Evolutionary conservation across 1,140 invertebrate genomes (phyloP), one percentile per base, ranked within the genome.

Genomic region (Planococcus citri): DNA sequence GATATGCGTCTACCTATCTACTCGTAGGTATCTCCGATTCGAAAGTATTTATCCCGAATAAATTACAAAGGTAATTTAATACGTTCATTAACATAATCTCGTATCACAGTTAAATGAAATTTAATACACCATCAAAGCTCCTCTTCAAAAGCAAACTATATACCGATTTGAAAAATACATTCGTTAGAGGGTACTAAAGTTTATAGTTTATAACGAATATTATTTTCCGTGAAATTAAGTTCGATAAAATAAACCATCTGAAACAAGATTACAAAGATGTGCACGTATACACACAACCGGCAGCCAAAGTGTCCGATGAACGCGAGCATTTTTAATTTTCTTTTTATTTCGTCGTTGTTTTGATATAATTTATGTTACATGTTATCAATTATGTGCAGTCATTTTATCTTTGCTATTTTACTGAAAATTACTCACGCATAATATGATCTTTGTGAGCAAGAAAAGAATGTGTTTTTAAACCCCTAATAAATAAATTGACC

Each of bases 21-120:
- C n/a, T n/a, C n/a, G n/a, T n/a, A n/a, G n/a, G n/a, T n/a, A 33
- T 33, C 29, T 33, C 12, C 29, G 29, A 12, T 12, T 33, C 41
- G 41, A 51, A 51, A 51, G 17, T 51, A 51, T 51, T 51, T 51
- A 51, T 51, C 41, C 29, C n/a, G n/a, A 51, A 51, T 51, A 51
- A 51, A 51, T 51, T 51, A 51, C 41, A 51, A 51, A 51, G 41
- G 41, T 51, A 51, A 51, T 51, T 51, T 51, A 51, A 51, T 51
- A 51, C 41, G 41, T 51, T 51, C 41, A 51, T 51, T 51, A 51
- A 51, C 41, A 51, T 51, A 51, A 51, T 51, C 41, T 17, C 12
- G 41, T 51, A 51, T 20, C 41, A 20, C 41, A 51, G 41, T 51
- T 51, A 51, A 51, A 51, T 51, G 41, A 51, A 51, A 51, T 51